Percentiles rank a stretch among this genome's conserved stretches.
These are phyloP conservation scores for Agonopterix alstromeriana DNA, from an alignment of 2,888 invertebrate species.

Conservation along the genomic window DNA sequence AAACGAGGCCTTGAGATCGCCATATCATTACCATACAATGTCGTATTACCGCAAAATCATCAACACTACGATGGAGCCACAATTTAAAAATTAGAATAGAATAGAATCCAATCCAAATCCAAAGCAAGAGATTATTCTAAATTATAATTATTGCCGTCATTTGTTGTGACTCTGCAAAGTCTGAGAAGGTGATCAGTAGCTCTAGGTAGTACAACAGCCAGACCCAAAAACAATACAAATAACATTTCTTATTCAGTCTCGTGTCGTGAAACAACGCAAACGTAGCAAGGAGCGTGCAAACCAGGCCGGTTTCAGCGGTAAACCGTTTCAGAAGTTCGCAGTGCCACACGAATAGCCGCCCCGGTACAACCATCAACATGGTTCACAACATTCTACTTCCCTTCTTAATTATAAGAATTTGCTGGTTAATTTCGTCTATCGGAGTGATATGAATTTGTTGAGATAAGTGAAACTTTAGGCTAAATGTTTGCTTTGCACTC, in stretches of 20 bases:
- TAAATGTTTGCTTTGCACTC: slow-evolving; percentile 66
- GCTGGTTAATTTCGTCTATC: slow-evolving; percentile 1
- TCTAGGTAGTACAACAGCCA: no score
- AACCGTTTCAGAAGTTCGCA: slow-evolving; percentile 45
- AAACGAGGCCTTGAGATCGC: no score
- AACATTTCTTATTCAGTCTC: not conserved
- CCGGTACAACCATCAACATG: slow-evolving; percentile 24
- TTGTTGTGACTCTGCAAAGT: no score
- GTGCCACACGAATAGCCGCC: slow-evolving; percentile 39
- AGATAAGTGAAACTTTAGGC: slow-evolving; percentile 46
- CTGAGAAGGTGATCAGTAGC: no score
- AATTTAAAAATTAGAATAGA: no score
- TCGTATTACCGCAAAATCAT: no score
- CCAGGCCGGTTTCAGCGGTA: slow-evolving; percentile 27
- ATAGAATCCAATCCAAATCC: no score
- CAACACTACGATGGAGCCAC: no score
- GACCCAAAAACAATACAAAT: no score
- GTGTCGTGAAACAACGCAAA: slow-evolving; percentile 35
- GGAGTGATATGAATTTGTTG: slow-evolving; percentile 35
- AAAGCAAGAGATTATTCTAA: no score
- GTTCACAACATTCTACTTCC: slow-evolving; percentile 20
- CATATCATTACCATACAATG: no score
- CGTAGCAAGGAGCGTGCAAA: slow-evolving; percentile 37
- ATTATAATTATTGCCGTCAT: no score
- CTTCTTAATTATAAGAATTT: slow-evolving; percentile 24